Percentiles rank a stretch among this genome's conserved stretches.
Conservation (phyloP, 1,140 invertebrate species). For the Macrotrachela quadricornifera region DNA sequence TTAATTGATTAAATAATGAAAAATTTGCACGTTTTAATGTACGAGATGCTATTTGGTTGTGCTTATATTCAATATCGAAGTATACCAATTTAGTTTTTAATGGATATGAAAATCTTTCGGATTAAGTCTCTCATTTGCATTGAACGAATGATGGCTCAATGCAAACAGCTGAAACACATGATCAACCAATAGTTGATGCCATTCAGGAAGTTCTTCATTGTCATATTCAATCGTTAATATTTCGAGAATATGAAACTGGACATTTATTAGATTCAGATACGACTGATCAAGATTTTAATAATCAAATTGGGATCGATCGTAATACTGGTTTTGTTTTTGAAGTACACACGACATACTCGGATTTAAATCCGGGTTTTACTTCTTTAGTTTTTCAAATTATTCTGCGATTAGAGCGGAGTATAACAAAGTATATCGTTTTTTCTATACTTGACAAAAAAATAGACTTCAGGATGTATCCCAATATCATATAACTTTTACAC, state of each 20-base stretch:
- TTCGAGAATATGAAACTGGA: conserved; percentile 80
- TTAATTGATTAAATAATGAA: conserved; percentile 80
- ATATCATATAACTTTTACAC: too few relatives aligned
- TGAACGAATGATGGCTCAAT: conserved; percentile 21
- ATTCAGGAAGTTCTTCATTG: conserved; percentile 75
- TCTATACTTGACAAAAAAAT: too few relatives aligned
- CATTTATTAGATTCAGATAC: conserved; percentile 75
- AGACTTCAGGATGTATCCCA: too few relatives aligned
- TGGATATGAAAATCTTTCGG: conserved; percentile 19
- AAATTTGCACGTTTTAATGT: conserved; percentile 52
- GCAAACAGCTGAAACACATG: too few relatives aligned
- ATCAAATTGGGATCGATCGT: conserved; percentile 65
- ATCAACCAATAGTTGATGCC: conserved; percentile 37
- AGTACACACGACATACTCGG: too few relatives aligned
- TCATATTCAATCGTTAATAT: conserved; percentile 71
- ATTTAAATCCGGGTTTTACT: too few relatives aligned
- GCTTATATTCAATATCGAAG: conserved; percentile 74
- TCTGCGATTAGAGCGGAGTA: too few relatives aligned
- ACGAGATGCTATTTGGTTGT: conserved; percentile 95
- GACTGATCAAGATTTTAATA: conserved; percentile 70
- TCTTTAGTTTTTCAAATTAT: too few relatives aligned
- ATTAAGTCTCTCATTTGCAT: conserved; percentile 21
- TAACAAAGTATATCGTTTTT: too few relatives aligned
- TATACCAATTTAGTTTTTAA: background rate
- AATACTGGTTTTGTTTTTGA: conserved; percentile 84